These are phyloP conservation scores for Dyspetes luteomarginatus DNA, from an alignment of 2,888 invertebrate species.

Conservation along the genomic window DNA sequence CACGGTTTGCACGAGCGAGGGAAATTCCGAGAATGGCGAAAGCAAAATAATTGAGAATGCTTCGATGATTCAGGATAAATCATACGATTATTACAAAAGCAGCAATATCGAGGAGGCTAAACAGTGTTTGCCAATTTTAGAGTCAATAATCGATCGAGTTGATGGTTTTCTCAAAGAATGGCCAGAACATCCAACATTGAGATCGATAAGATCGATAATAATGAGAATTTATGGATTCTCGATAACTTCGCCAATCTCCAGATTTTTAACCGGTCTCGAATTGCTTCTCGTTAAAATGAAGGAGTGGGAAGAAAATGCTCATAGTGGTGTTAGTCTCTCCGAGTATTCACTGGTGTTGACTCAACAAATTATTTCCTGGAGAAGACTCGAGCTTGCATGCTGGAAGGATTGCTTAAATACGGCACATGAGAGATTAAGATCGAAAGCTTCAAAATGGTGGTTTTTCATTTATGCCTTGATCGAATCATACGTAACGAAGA, in stretches of 20 bases:
- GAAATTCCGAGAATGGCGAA: constrained; percentile 80
- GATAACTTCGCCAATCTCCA: constrained; percentile 92
- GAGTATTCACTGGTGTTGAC: constrained; percentile 90
- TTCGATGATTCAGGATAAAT: constrained; percentile 61
- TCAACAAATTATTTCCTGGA: constrained; percentile 94
- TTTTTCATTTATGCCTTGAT: constrained; percentile 92
- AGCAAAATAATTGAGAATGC: constrained; percentile 35
- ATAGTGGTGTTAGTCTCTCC: constrained; percentile 92
- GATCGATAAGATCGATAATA: constrained; percentile 89
- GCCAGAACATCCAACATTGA: constrained; percentile 95
- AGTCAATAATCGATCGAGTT: constrained; percentile 87
- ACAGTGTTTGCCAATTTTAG: constrained; percentile 89
- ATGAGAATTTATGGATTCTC: constrained; percentile 89
- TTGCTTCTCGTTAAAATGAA: constrained; percentile 92
- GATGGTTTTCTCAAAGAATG: constrained; percentile 89
- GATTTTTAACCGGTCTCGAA: constrained; percentile 96
- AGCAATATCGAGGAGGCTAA: constrained; percentile 91
- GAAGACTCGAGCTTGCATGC: constrained; percentile 93
- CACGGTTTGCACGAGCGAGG: constrained; percentile 84
- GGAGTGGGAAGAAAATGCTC: constrained; percentile 97
- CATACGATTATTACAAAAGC: constrained; percentile 92
- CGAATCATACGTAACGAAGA: constrained; percentile 85
- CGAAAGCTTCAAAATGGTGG: constrained; percentile 94
- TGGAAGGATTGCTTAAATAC: constrained; percentile 94
- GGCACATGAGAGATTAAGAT: constrained; percentile 87